Percentiles rank a stretch among this genome's conserved stretches.
Evolutionary conservation across 2,797 vertebrate species (phyloP).

Genomic region (Pseudomugil tenellus): DNA sequence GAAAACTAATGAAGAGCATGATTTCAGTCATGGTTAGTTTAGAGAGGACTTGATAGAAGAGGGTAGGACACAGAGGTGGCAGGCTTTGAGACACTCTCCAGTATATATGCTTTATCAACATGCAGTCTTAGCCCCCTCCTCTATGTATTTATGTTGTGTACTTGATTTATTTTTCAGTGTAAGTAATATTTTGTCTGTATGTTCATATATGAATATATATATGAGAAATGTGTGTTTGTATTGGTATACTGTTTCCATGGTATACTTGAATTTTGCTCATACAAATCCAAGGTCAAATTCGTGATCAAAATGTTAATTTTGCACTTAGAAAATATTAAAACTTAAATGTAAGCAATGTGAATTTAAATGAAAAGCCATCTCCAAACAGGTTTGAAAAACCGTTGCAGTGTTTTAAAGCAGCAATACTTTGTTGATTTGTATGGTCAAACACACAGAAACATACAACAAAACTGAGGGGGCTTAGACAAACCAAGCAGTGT

Average conservation of each 20-base stretch:
- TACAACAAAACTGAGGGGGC: constrained; percentile 78
- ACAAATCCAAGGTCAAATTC: constrained; percentile 75
- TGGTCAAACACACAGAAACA: constrained; percentile 81
- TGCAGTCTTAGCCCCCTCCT: constrained; percentile 68
- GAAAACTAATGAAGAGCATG: background rate
- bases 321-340: background rate
- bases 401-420: background rate
- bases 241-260: constrained; percentile 59
- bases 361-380: background rate
- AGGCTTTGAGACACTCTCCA: constrained; percentile 62
- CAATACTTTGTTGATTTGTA: constrained; percentile 78
- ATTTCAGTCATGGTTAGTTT: background rate
- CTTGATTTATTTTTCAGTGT: constrained; percentile 43
- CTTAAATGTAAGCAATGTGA: background rate
- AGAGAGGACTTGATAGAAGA: background rate
- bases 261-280: constrained; percentile 70
- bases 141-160: constrained; percentile 49
- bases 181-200: constrained; percentile 84
- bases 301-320: background rate
- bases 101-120: constrained; percentile 55
- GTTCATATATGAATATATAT: constrained; percentile 83
- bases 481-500: constrained; percentile 63
- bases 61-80: constrained; percentile 8
- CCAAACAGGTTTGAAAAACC: background rate
- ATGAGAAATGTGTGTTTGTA: constrained; percentile 81